phyloP scores from a whole-genome alignment of 2,797 vertebrate genomes.

The Natrix natrix region DNA sequence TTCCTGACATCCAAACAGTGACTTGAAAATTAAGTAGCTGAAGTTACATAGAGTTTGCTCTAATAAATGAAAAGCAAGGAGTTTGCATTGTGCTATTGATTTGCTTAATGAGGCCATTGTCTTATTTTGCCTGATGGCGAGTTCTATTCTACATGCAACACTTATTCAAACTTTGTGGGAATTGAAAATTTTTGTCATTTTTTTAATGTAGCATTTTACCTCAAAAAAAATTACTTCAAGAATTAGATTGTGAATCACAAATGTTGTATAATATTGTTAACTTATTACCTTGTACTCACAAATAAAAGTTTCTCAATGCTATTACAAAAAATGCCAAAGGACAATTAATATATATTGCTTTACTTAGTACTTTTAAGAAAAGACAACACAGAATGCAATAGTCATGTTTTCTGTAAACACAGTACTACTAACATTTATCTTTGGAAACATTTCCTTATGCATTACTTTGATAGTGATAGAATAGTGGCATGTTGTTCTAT shows the following conservation, averaged over 20 bases:
- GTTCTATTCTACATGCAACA: conserved; percentile 23
- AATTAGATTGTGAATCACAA: background rate
- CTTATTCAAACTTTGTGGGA: conserved; percentile 42
- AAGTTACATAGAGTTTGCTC: background rate
- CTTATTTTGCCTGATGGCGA: background rate
- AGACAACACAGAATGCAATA: background rate
- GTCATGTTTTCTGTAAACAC: background rate
- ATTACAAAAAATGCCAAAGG: background rate
- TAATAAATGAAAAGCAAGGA: background rate
- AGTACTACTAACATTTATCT: background rate
- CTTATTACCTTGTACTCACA: background rate
- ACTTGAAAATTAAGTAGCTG: background rate
- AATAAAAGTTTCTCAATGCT: background rate
- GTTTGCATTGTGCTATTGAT: background rate
- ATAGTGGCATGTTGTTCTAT: background rate
- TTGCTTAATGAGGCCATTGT: background rate
- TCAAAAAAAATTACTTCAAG: conserved; percentile 20
- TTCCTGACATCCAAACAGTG: background rate
- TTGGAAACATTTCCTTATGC: background rate
- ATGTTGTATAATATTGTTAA: background rate
- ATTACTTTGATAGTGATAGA: background rate
- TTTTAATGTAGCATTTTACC: conserved; percentile 10
- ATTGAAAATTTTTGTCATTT: conserved; percentile 17
- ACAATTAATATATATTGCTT: background rate
- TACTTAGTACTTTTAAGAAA: background rate